A percentile compares a stretch with the other conserved stretches of the same genome.
Evolutionary conservation across 2,113 vertebrate genomes (phyloP).

Genomic region (Clarias batrachus): DNA sequence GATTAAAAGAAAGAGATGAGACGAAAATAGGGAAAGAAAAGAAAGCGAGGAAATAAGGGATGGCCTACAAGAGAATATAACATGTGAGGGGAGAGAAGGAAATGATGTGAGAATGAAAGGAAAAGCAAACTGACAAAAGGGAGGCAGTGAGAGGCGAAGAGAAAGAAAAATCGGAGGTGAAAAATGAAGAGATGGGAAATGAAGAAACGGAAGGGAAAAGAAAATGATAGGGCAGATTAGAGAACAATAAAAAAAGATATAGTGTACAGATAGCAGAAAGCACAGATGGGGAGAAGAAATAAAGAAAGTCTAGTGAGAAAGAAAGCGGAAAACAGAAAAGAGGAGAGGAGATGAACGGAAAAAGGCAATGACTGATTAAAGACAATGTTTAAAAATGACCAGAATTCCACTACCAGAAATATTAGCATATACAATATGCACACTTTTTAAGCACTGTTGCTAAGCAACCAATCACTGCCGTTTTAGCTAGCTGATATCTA

Average conservation of each 20-base stretch:
- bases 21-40: neutral
- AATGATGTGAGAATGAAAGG: neutral
- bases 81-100: constrained; percentile 66
- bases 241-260: neutral
- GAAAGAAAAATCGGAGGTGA: neutral
- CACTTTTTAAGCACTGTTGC: neutral
- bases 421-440: neutral
- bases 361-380: neutral
- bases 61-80: neutral
- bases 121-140: neutral
- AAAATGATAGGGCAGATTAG: neutral
- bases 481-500: neutral
- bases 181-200: neutral
- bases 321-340: neutral
- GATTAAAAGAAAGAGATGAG: neutral
- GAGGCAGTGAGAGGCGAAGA: constrained; percentile 65
- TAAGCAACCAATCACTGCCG: neutral
- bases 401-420: neutral
- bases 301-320: neutral
- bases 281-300: neutral
- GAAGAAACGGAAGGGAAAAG: neutral
- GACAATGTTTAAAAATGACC: neutral
- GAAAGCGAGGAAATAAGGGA: neutral
- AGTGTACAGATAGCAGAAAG: neutral
- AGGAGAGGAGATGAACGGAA: neutral